Evolutionary conservation across 1,140 invertebrate genomes (phyloP).

Genomic region (Megathymus violae): DNA sequence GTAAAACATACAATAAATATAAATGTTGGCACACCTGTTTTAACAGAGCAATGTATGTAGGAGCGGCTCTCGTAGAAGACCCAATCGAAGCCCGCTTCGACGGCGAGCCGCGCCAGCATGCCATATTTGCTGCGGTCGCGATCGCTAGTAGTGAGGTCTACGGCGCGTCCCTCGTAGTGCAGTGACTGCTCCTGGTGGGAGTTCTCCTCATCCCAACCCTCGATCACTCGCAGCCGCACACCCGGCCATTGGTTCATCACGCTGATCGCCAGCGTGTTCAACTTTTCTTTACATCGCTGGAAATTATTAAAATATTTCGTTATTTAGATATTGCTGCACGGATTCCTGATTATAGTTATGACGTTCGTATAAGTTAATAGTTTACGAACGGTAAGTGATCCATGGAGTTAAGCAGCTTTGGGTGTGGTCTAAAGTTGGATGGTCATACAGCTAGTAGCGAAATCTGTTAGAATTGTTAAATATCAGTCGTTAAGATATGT

Average conservation of each 20-base stretch:
- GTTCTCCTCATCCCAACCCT: slow-evolving; percentile 96
- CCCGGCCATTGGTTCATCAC: slow-evolving; percentile 99
- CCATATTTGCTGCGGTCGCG: slow-evolving; percentile 96
- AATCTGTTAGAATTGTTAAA: too few species aligned
- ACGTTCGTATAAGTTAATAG: too few species aligned
- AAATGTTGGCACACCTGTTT: slow-evolving; percentile 96
- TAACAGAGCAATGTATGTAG: slow-evolving; percentile 98
- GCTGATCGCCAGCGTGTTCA: slow-evolving; percentile 96
- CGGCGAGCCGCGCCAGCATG: slow-evolving; percentile 97
- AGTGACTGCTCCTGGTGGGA: slow-evolving; percentile 92
- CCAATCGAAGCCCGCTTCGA: slow-evolving; percentile 99
- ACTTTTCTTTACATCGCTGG: slow-evolving; percentile 97
- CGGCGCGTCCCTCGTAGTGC: slow-evolving; percentile 97
- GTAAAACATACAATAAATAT: slow-evolving; percentile 16
- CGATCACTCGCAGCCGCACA: slow-evolving; percentile 94
- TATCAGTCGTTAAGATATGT: too few species aligned
- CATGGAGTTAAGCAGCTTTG: too few species aligned
- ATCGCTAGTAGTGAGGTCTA: slow-evolving; percentile 97
- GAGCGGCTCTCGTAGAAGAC: slow-evolving; percentile 97
- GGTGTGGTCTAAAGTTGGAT: too few species aligned
- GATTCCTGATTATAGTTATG: too few species aligned
- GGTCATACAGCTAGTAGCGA: too few species aligned
- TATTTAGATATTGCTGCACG: too few species aligned
- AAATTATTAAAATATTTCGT: slow-evolving; percentile 48
- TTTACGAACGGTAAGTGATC: too few species aligned